A percentile compares a stretch with the other conserved stretches of the same genome.
These are phyloP conservation scores for Strix aluco DNA, from an alignment of 2,113 vertebrate species.

Conservation along the genomic window DNA sequence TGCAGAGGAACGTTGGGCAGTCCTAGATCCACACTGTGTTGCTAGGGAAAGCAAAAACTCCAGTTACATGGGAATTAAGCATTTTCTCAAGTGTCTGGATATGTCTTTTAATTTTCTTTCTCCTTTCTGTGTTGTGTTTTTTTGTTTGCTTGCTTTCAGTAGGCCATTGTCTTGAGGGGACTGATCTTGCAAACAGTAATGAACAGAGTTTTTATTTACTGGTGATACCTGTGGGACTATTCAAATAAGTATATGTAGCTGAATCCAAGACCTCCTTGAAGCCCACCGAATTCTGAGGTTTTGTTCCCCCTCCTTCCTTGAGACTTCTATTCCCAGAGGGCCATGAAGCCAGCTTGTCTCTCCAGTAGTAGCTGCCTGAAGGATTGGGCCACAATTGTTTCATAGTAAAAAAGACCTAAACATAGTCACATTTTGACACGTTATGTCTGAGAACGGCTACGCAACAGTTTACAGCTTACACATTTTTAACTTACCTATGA, in stretches of 20 bases:
- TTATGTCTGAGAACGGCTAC: constrained; percentile 37
- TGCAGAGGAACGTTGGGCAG: not conserved
- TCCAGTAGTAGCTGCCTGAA: not conserved
- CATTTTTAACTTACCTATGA: constrained; percentile 8
- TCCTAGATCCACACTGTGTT: not conserved
- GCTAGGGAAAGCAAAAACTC: not conserved
- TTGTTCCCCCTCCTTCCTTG: not conserved
- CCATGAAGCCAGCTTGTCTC: not conserved
- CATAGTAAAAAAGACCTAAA: not conserved
- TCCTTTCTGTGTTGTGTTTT: not conserved
- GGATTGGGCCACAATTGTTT: constrained; percentile 7
- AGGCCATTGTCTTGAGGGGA: not conserved
- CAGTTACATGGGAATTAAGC: not conserved
- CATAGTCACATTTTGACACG: not conserved
- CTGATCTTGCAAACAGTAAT: not conserved
- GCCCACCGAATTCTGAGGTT: not conserved
- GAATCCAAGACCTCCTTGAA: not conserved
- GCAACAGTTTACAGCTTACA: constrained; percentile 24
- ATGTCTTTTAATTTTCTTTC: not conserved
- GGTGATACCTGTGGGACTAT: not conserved
- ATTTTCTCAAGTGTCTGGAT: not conserved
- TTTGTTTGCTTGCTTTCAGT: not conserved
- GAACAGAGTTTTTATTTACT: not conserved
- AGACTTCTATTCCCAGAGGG: not conserved
- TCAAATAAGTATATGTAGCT: not conserved